phyloP scores from a whole-genome alignment of 64 coral and sea anemone species.

The Montipora capricornis region DNA sequence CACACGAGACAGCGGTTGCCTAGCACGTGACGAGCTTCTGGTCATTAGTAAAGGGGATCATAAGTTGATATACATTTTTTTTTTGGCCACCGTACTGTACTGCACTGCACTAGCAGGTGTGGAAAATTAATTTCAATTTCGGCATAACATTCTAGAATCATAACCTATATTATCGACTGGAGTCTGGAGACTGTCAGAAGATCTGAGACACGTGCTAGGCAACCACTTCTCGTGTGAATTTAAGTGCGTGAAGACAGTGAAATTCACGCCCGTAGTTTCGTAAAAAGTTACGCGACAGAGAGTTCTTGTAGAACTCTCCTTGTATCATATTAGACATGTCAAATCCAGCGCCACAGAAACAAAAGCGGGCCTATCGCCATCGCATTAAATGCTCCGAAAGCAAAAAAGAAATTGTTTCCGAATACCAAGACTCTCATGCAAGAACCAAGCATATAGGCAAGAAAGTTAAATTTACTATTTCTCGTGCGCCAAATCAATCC shows the following conservation, averaged over 20 bases:
- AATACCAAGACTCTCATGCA: slow-evolving; percentile 31
- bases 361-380: slow-evolving; percentile 34
- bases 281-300: slow-evolving; percentile 13
- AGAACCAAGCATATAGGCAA: background rate
- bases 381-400: background rate
- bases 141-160: too few relatives aligned
- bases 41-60: background rate
- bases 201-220: slow-evolving; percentile 33
- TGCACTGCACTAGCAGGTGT: too few relatives aligned
- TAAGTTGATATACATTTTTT: background rate
- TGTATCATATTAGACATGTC: slow-evolving; percentile 22
- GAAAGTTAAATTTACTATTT: background rate
- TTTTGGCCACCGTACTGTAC: too few relatives aligned
- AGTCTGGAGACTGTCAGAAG: background rate
- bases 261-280: background rate
- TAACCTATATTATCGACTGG: too few relatives aligned
- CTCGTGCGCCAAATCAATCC: slow-evolving; percentile 55
- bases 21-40: background rate
- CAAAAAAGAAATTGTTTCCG: slow-evolving; percentile 28
- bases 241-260: slow-evolving; percentile 3
- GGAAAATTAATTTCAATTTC: too few relatives aligned
- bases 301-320: slow-evolving; percentile 10
- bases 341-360: slow-evolving; percentile 20
- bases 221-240: slow-evolving; percentile 7
- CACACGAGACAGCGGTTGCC: background rate